These are phyloP conservation scores for Teleogryllus occipitalis DNA, from an alignment of 1,140 invertebrate species.

Conservation along the genomic window DNA sequence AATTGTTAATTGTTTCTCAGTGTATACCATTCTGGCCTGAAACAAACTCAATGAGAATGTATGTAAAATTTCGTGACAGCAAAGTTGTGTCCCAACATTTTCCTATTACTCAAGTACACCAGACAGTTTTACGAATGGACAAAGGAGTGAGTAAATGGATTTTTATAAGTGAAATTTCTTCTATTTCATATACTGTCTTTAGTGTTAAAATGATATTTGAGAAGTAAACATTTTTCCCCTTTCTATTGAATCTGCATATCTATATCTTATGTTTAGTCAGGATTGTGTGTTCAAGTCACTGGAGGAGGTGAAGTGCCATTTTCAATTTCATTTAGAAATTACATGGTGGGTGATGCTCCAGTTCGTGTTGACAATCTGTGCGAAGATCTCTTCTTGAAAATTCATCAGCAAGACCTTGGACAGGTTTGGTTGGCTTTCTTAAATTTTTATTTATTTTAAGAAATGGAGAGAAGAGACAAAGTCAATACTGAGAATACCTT, in stretches of 20 bases:
- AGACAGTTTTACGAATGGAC: slow-evolving; percentile 71
- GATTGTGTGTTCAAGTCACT: slow-evolving; percentile 60
- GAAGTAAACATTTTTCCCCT: neutral
- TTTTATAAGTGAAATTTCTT: neutral
- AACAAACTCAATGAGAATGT: slow-evolving; percentile 71
- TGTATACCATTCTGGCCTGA: slow-evolving; percentile 71
- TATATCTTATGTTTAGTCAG: slow-evolving; percentile 45
- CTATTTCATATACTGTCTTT: neutral
- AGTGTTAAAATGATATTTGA: too few species aligned
- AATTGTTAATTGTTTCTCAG: slow-evolving; percentile 32
- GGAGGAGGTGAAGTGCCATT: slow-evolving; percentile 64
- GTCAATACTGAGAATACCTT: too few species aligned
- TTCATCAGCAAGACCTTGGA: slow-evolving; percentile 63
- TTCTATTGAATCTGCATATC: neutral
- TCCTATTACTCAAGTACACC: slow-evolving; percentile 55
- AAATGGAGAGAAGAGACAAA: too few species aligned
- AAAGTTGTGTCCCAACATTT: slow-evolving; percentile 69
- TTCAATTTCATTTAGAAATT: slow-evolving; percentile 59
- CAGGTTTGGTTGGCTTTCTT: slow-evolving; percentile 33
- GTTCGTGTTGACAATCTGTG: slow-evolving; percentile 73
- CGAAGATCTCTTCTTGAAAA: slow-evolving; percentile 70
- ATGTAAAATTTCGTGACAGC: slow-evolving; percentile 68
- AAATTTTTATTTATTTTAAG: too few species aligned
- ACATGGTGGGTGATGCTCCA: slow-evolving; percentile 61
- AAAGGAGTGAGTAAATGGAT: slow-evolving; percentile 55